phyloP scores from a whole-genome alignment of 1,140 invertebrate genomes.

The Antheraea mylitta region DNA sequence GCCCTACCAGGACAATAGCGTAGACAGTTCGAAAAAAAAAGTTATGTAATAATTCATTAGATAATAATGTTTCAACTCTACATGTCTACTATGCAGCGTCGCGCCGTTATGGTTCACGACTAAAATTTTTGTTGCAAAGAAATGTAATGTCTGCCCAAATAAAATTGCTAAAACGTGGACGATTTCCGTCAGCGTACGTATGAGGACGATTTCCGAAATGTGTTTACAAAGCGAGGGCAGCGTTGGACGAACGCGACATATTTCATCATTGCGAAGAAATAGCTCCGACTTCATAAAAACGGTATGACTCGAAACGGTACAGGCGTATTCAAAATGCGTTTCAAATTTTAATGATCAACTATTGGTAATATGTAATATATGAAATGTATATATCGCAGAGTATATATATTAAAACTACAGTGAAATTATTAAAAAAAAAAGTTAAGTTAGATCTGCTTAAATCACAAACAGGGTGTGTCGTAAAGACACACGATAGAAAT shows the following conservation, averaged over 20 bases:
- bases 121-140: conserved; percentile 40
- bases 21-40: no score
- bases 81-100: not conserved
- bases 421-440: no score
- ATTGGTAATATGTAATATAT: not conserved
- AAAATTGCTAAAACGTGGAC: conserved; percentile 64
- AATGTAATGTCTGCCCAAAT: conserved; percentile 44
- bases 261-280: conserved; percentile 73
- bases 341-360: not conserved
- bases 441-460: no score
- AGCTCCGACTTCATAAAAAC: conserved; percentile 56
- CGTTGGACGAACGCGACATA: conserved; percentile 55
- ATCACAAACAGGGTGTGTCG: no score
- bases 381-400: not conserved
- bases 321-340: conserved; percentile 16
- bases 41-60: no score
- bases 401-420: no score
- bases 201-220: conserved; percentile 63
- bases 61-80: no score
- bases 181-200: conserved; percentile 55
- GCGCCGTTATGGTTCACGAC: not conserved
- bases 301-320: conserved; percentile 50
- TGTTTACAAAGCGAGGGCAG: conserved; percentile 67
- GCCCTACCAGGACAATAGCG: no score
- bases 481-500: no score